Conservation (phyloP, 2,888 invertebrate genomes). For the Rhagophthalmus giganteus region DNA sequence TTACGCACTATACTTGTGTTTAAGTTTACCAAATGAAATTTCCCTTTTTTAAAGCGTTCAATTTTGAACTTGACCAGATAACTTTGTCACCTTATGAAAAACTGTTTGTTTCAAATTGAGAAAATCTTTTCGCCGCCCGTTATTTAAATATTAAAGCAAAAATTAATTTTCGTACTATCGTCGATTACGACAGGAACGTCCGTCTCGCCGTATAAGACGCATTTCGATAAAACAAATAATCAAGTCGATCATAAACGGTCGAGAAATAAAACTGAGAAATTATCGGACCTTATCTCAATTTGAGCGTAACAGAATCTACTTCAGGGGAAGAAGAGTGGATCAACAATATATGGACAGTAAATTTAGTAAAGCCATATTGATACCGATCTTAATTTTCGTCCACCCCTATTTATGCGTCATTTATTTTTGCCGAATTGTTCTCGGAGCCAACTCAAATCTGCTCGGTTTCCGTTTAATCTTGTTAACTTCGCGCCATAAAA, state of each 20-base stretch:
- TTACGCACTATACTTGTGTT: too few relatives aligned
- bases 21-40: too few relatives aligned
- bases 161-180: too few relatives aligned
- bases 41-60: too few relatives aligned
- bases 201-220: too few relatives aligned
- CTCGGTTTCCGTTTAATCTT: too few relatives aligned
- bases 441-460: slow-evolving; percentile 9
- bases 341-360: slow-evolving; percentile 38
- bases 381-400: slow-evolving; percentile 43
- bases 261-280: slow-evolving; percentile 11
- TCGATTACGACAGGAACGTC: too few relatives aligned
- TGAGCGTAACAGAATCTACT: slow-evolving; percentile 26
- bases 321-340: slow-evolving; percentile 11
- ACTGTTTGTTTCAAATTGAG: too few relatives aligned
- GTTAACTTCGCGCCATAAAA: slow-evolving; percentile 10
- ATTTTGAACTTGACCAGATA: too few relatives aligned
- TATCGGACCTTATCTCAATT: slow-evolving; percentile 21
- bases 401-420: slow-evolving; percentile 40
- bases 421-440: slow-evolving; percentile 34
- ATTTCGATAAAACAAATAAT: background rate
- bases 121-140: too few relatives aligned
- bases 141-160: too few relatives aligned
- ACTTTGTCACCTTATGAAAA: too few relatives aligned
- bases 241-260: slow-evolving; percentile 3
- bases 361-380: slow-evolving; percentile 37